These are phyloP conservation scores for Procavia capensis DNA, from an alignment of 2,113 vertebrate genomes.

Conservation along the genomic window DNA sequence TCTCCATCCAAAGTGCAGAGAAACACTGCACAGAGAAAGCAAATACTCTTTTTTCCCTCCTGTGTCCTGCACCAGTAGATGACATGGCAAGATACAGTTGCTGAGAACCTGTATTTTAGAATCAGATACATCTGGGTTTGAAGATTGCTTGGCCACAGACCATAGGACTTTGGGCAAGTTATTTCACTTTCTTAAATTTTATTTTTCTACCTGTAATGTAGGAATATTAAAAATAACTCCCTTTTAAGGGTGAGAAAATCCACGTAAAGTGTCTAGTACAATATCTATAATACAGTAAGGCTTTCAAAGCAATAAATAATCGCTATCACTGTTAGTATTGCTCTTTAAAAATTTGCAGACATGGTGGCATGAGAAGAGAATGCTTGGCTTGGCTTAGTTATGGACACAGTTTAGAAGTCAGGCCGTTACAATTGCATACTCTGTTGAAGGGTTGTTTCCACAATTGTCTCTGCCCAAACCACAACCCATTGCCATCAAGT, in stretches of 20 bases:
- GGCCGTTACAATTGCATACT: not conserved
- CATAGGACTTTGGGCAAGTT: not conserved
- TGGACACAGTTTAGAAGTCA: not conserved
- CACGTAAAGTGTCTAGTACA: not conserved
- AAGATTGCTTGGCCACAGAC: not conserved
- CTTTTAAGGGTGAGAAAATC: not conserved
- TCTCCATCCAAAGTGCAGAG: not conserved
- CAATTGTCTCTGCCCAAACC: not conserved
- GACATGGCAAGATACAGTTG: not conserved
- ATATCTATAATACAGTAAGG: not conserved
- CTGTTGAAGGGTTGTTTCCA: not conserved
- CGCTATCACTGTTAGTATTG: not conserved
- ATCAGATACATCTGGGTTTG: not conserved
- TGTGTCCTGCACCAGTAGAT: not conserved
- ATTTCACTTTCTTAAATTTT: conserved; percentile 15
- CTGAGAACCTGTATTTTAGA: not conserved
- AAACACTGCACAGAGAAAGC: not conserved
- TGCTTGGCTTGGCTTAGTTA: too few relatives aligned
- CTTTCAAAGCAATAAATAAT: not conserved
- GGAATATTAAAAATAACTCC: not conserved
- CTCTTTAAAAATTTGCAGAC: conserved; percentile 29
- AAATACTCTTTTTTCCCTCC: not conserved
- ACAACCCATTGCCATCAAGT: too few relatives aligned
- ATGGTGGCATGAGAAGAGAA: not conserved
- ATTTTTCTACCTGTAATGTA: not conserved